phyloP scores from a whole-genome alignment of 30 jellyfish, hydroid and myxozoan genomes.

The Aurelia sp. region DNA sequence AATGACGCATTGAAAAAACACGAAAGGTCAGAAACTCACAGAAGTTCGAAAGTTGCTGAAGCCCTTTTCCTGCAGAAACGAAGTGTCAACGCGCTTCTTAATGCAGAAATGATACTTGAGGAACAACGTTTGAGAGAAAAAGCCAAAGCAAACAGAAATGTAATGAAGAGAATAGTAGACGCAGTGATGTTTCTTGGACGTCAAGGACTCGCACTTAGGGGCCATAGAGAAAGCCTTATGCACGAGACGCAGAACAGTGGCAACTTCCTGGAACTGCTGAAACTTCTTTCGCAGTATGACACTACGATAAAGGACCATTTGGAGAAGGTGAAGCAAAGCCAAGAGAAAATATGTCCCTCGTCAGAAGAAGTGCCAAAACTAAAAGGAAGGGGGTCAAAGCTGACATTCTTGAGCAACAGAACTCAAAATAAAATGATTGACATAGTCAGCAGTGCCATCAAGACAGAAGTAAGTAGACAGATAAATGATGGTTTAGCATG shows the following conservation, averaged over 20 bases:
- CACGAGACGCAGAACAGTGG: constrained; percentile 35
- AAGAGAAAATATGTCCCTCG: too few species aligned
- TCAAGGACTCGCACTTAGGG: constrained; percentile 56
- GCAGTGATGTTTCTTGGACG: constrained; percentile 29
- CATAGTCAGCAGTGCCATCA: constrained; percentile 22
- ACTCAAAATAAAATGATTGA: constrained; percentile 44
- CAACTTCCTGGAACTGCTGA: constrained; percentile 5
- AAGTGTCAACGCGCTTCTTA: background rate
- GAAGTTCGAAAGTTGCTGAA: constrained; percentile 31
- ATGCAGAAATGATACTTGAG: background rate
- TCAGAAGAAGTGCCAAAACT: background rate
- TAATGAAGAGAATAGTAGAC: constrained; percentile 23
- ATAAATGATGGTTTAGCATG: constrained; percentile 30
- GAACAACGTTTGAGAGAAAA: constrained; percentile 19
- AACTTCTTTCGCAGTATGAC: constrained; percentile 22
- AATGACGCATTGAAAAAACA: constrained; percentile 27
- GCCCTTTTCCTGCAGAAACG: constrained; percentile 32
- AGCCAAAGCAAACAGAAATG: constrained; percentile 10
- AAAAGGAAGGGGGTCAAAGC: constrained; percentile 56
- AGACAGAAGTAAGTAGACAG: background rate
- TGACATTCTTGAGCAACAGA: constrained; percentile 46
- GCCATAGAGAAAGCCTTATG: constrained; percentile 21
- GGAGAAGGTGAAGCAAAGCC: constrained; percentile 21
- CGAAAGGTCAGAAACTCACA: constrained; percentile 25
- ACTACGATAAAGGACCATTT: background rate